Percentiles rank a stretch among this genome's conserved stretches.
phyloP scores from a whole-genome alignment of 2,888 invertebrate genomes.

The Lithophane leautieri region DNA sequence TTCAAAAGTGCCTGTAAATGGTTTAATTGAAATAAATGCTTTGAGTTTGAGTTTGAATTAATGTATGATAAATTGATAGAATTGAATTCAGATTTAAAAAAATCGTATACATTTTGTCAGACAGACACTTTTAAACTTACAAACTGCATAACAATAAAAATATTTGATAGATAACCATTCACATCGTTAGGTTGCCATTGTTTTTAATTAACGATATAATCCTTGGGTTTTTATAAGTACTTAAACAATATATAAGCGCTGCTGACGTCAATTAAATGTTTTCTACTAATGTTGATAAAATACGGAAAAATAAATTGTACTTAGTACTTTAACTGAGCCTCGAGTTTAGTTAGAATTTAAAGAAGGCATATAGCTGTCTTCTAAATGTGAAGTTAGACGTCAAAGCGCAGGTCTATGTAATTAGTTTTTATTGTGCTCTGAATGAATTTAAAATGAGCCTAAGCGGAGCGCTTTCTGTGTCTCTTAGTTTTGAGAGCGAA shows the following conservation, averaged over 20 bases:
- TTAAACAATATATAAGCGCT: not conserved
- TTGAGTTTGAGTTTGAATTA: no score
- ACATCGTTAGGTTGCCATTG: slow-evolving; percentile 1
- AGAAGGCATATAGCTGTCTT: slow-evolving; percentile 2
- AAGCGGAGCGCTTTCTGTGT: slow-evolving; percentile 12
- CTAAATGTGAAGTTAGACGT: slow-evolving; percentile 24
- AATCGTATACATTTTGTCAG: not conserved
- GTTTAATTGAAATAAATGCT: no score
- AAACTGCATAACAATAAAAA: not conserved
- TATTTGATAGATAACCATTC: not conserved
- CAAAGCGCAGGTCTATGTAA: slow-evolving; percentile 15
- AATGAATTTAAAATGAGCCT: slow-evolving; percentile 41
- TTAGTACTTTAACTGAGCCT: not conserved
- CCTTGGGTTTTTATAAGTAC: not conserved
- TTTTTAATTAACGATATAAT: not conserved
- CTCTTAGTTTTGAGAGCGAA: slow-evolving; percentile 35
- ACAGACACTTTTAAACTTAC: not conserved
- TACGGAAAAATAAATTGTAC: slow-evolving; percentile 2
- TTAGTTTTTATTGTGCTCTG: slow-evolving; percentile 29
- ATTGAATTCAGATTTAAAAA: slow-evolving; percentile 1
- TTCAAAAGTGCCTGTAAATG: no score
- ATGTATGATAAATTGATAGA: slow-evolving; percentile 1
- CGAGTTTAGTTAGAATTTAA: not conserved
- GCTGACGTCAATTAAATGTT: slow-evolving; percentile 14
- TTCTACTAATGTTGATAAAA: not conserved